Base-by-base conservation (phyloP, 2,113 vertebrate genomes). In the Eonycteris spelaea region DNA sequence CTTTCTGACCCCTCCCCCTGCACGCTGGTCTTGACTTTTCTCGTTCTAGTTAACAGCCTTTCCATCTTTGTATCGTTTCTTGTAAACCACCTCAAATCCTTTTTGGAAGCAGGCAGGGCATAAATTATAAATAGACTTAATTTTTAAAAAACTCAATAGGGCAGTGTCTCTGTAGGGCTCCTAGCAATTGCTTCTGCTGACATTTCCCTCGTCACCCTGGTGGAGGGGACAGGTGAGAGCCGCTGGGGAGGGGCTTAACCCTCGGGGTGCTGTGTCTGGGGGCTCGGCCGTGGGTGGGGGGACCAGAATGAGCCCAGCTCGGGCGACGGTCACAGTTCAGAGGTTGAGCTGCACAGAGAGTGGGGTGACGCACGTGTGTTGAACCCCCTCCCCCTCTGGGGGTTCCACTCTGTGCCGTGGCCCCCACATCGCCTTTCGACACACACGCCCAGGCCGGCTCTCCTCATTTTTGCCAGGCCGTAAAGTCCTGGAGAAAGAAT, bases 101-200 rank as follows among this genome's bases (percentile, higher is more conserved):
- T 95, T 97, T 90, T 68, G 90, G 96, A 97, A 95, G 96, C 92
- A 96, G 96, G 59, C 79, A 90, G 90, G 75, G 85, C 85, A 96
- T 97, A 95, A 97, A 97, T 97, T 97, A 96, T 97, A 96, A 96
- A 97, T 96, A 94, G 96, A 97, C 96, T 96, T 97, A 95, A 97
- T 96, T 96, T 96, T 30, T 88, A 92, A 87, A 95, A 85, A 48
- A 48, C 96, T 97, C 97, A 68, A 96, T 77, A 96, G 94, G 94
- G 92, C 84, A 61, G 94, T 97, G 90, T 97, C 80, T 95, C 92
- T 48, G 84, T 45, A 67, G 90, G 84, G 92, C 86, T 90, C 65
- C 67, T 12, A 68, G 90, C 74, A 35, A 83, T 48, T 5, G 9
- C 92, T 95, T 67, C 85, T 59, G 92, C 65, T 90, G 94, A 43